Base-by-base conservation (phyloP, 2,797 vertebrate species). In the Amblyopsis hoosieri region DNA sequence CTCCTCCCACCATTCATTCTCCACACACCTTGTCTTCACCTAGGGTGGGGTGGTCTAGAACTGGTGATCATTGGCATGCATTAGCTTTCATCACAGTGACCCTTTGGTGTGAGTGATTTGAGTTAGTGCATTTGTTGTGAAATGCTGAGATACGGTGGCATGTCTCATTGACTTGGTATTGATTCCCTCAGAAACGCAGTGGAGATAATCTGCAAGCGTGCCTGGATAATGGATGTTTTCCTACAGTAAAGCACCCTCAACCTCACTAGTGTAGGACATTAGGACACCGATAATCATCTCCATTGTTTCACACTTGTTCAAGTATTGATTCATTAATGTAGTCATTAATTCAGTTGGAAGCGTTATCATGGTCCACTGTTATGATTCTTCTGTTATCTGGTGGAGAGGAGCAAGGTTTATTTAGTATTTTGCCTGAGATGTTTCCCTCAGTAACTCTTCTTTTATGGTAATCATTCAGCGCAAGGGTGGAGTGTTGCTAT, bases 401-500 rank as follows among this genome's bases (percentile, higher is more conserved):
- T 37, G 33, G 33, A 37, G 33, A 9, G 33, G 33, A 9, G 33
- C 5, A 9, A 9, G 2, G 9, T 61, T 23, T 7, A 45, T 63
- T 69, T 7, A 13, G 50, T 29, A 62, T 8, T 23, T 54, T 13
- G 12, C 1, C 10, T 29, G 23, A 29, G 23, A 31, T 62, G 12
- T 23, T 13, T 76, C n/a, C 62, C 29, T 9, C 3, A 11, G 5
- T 5, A 69, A 0, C 64, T 37, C 5, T 37, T 37, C 46, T 31
- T 70, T 59, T 67, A 17, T 67, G 72, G 56, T 48, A 50, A 56
- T 65, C 37, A 9, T 15, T 68, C 49, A 62, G 6, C 54, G 58
- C 49, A 57, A 52, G 80, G 85, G 80, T 79, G 84, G 79, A 86
- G 83, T 69, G 45, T 64, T 4, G n/a, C 51, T 70, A 61, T 72